phyloP scores from a whole-genome alignment of 2,797 vertebrate species.

The Novumbra hubbsi region DNA sequence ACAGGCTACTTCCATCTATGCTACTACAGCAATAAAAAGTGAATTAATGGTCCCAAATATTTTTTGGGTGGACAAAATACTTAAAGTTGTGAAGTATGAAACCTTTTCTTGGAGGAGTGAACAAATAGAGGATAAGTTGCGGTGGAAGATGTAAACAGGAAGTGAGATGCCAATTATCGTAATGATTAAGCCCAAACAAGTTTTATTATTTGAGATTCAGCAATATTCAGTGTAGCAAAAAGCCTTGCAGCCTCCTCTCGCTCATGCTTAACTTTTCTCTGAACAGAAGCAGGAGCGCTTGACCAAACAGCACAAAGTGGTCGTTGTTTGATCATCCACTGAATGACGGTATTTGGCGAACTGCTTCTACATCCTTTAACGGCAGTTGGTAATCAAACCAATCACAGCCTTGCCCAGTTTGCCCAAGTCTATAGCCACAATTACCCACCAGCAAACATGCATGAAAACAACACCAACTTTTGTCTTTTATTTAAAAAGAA shows the following conservation, averaged over 20 bases:
- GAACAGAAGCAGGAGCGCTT: not conserved
- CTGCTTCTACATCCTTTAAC: not conserved
- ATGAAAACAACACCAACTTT: too few relatives aligned
- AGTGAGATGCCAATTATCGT: not conserved
- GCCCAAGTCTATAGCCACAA: not conserved
- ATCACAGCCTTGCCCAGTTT: not conserved
- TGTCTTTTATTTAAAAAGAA: too few relatives aligned
- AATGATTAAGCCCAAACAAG: not conserved
- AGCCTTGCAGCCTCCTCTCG: not conserved
- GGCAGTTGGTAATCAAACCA: not conserved
- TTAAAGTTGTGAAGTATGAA: not conserved
- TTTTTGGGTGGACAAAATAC: too few relatives aligned
- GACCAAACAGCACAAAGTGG: not conserved
- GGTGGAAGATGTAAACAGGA: not conserved
- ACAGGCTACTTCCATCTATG: not conserved
- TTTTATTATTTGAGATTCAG: not conserved
- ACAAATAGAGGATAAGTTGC: not conserved
- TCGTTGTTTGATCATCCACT: not conserved
- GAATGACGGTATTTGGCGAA: not conserved
- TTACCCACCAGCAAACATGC: too few relatives aligned
- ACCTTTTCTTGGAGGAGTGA: not conserved
- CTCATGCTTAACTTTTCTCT: not conserved
- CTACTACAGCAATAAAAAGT: not conserved
- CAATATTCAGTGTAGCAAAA: not conserved
- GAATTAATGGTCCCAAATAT: too few relatives aligned